phyloP scores from a whole-genome alignment of 2,113 vertebrate species.

The Onychostoma macrolepis region DNA sequence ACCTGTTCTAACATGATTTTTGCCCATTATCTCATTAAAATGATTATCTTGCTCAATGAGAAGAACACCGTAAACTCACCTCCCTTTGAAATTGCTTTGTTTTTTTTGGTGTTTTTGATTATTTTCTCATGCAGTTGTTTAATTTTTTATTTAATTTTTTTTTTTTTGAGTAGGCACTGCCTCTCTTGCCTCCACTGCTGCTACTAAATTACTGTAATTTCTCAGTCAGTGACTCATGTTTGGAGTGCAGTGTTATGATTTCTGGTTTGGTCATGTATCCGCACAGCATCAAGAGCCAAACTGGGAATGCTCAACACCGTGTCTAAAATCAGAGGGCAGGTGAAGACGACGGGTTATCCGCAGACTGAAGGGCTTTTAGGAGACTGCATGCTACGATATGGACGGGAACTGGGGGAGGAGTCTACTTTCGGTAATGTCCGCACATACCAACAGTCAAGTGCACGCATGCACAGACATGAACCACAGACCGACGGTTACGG shows the following conservation, averaged over 20 bases:
- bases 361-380: slow-evolving; percentile 92
- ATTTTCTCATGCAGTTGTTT: neutral
- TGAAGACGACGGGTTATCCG: slow-evolving; percentile 89
- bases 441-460: neutral
- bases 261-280: neutral
- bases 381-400: slow-evolving; percentile 91
- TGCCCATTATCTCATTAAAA: neutral
- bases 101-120: neutral
- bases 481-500: neutral
- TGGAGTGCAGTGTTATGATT: neutral
- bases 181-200: neutral
- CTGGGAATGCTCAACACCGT: slow-evolving; percentile 94
- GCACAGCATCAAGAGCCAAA: slow-evolving; percentile 88
- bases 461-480: slow-evolving; percentile 21
- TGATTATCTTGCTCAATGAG: neutral
- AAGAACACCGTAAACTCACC: neutral
- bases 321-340: slow-evolving; percentile 93
- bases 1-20: neutral
- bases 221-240: neutral
- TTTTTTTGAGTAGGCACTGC: neutral
- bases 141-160: too few species aligned
- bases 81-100: neutral
- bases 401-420: slow-evolving; percentile 87
- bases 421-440: slow-evolving; percentile 86
- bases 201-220: neutral